Evolutionary conservation across 2,797 vertebrate species (phyloP).

Genomic region (Pangasius mekongensis): DNA sequence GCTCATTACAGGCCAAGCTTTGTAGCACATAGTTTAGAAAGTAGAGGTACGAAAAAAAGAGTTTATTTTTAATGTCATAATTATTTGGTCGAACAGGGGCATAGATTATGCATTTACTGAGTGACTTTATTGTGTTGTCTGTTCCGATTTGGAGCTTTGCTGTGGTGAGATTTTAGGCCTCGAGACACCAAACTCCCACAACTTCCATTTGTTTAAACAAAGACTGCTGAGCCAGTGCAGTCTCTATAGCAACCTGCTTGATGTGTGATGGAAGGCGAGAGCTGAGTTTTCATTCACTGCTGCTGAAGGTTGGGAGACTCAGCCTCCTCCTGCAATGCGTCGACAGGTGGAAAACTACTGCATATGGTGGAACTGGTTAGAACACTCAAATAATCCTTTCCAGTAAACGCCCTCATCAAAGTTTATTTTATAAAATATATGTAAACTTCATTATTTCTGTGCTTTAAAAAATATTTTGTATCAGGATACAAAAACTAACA

Average conservation of each 20-base stretch:
- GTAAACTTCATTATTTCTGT: neutral
- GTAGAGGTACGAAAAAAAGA: slow-evolving; percentile 27
- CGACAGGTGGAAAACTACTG: slow-evolving; percentile 67
- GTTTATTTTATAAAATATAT: neutral
- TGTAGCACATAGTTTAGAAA: slow-evolving; percentile 8
- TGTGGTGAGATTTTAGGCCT: slow-evolving; percentile 42
- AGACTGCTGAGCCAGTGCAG: slow-evolving; percentile 59
- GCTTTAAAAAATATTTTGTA: neutral
- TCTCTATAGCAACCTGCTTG: slow-evolving; percentile 70
- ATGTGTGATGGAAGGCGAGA: slow-evolving; percentile 61
- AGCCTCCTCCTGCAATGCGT: slow-evolving; percentile 69
- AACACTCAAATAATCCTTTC: slow-evolving; percentile 7
- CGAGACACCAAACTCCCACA: slow-evolving; percentile 31
- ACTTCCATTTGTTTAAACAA: slow-evolving; percentile 53
- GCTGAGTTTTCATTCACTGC: slow-evolving; percentile 56
- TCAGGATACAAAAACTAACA: neutral
- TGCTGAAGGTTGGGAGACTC: slow-evolving; percentile 56
- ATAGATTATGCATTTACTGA: neutral
- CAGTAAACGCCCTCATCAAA: neutral
- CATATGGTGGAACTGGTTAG: slow-evolving; percentile 26
- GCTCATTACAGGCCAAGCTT: slow-evolving; percentile 17
- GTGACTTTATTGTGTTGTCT: neutral
- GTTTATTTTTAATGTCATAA: neutral
- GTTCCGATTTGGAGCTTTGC: slow-evolving; percentile 15
- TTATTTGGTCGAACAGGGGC: slow-evolving; percentile 23